phyloP scores from a whole-genome alignment of 1,140 invertebrate species.

The Drosophila sechellia region DNA sequence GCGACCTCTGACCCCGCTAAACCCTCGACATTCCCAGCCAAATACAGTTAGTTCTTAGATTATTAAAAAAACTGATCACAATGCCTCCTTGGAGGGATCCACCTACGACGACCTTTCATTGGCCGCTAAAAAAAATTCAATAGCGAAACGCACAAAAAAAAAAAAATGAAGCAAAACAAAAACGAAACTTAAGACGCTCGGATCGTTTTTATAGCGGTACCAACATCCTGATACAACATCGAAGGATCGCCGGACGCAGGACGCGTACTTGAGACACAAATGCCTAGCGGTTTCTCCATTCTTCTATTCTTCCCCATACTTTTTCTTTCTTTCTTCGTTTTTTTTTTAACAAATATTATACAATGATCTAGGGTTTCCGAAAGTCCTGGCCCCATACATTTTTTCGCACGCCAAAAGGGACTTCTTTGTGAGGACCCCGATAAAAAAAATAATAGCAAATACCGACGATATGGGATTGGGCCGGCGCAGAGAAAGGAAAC shows the following conservation, averaged over 20 bases:
- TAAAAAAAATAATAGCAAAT: conserved; percentile 25
- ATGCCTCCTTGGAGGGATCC: conserved; percentile 25
- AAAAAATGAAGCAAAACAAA: conserved; percentile 13
- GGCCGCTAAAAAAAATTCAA: conserved; percentile 29
- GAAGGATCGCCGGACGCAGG: conserved; percentile 65
- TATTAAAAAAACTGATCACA: conserved; percentile 13
- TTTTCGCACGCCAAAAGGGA: conserved; percentile 27
- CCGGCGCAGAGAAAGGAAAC: conserved; percentile 13
- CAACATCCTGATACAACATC: conserved; percentile 71
- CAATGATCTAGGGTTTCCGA: conserved; percentile 61
- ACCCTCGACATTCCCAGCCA: conserved; percentile 3
- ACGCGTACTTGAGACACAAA: conserved; percentile 67
- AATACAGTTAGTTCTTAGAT: conserved; percentile 30
- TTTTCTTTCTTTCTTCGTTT: background rate
- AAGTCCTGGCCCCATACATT: conserved; percentile 10
- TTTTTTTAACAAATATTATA: conserved; percentile 67
- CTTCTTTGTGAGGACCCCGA: conserved; percentile 9
- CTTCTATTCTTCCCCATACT: conserved; percentile 14
- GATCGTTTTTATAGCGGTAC: conserved; percentile 78
- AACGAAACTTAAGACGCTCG: conserved; percentile 58
- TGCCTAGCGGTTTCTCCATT: conserved; percentile 69
- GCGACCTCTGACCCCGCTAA: conserved; percentile 21
- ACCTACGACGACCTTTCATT: conserved; percentile 53
- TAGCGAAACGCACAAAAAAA: conserved; percentile 23
- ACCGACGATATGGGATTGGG: conserved; percentile 22